phyloP scores from a whole-genome alignment of 2,797 vertebrate species.

The Acomys russatus region DNA sequence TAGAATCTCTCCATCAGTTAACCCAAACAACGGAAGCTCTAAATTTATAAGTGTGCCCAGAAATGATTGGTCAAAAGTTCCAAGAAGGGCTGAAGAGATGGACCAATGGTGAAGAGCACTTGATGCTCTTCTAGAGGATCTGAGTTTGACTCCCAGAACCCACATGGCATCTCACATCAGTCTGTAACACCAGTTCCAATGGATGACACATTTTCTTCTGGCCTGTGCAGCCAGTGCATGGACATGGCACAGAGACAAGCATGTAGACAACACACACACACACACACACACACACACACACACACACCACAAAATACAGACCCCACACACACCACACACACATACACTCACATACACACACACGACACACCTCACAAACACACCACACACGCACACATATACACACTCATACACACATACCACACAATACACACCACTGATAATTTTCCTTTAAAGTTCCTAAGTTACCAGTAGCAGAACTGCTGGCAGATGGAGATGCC shows the following conservation, averaged over 20 bases:
- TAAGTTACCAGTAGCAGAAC: slow-evolving; percentile 27
- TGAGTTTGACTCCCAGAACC: neutral
- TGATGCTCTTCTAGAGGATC: neutral
- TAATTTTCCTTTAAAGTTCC: neutral
- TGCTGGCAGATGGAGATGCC: slow-evolving; percentile 78
- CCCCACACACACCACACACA: too few species aligned
- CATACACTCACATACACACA: neutral
- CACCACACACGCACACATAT: neutral
- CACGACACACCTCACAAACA: neutral
- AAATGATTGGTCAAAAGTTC: neutral
- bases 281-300: neutral
- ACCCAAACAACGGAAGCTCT: neutral
- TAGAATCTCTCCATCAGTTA: neutral
- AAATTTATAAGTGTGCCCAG: neutral
- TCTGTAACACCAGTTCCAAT: neutral
- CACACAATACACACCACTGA: too few species aligned
- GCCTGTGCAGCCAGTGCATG: neutral
- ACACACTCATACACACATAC: too few species aligned
- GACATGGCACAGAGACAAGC: neutral
- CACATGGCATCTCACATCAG: neutral
- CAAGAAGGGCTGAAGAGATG: neutral
- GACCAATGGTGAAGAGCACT: neutral
- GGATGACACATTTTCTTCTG: neutral
- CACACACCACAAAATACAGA: neutral
- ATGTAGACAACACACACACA: neutral